Evolutionary conservation across 2,113 vertebrate genomes (phyloP), one percentile per base, ranked within the genome.

Genomic region (Jacana jacana): DNA sequence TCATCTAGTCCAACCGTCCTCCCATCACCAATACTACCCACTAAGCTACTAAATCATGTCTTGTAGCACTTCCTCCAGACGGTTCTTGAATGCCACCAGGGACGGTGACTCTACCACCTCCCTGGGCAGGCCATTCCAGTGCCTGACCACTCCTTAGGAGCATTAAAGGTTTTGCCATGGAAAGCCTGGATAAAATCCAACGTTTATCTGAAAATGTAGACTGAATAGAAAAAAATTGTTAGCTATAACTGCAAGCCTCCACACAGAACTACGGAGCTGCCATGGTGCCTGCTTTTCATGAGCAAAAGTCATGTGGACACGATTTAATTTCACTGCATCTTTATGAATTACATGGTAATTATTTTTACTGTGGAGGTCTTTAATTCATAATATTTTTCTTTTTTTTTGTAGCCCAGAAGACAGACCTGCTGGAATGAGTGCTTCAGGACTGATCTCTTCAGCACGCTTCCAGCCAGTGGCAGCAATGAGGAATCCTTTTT

Each of bases 341-440:
- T 80, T 27, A 69, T 69, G 9, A 83, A 48, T 93, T 68, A 72
- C 52, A 11, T 57, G 48, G 42, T 64, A 66, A 83, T 86, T 18
- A 27, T 77, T 94, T n/a, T 95, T 83, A 78, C 27, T 95, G 89
- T 91, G 22, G 7, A 5, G 85, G 33, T 76, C 16, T 95, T 95
- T 92, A 70, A 93, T 92, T 91, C 57, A 46, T 55, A 31, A 42
- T 30, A 30, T 18, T 33, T 80, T 84, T 42, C 8, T 46, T 18
- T 18, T 10, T 94, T 30, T 95, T 96, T 97, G 84, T 97, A 98
- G 98, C 79, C 96, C 93, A 98, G 65, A 96, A 98, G 97, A 95
- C 92, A 97, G 91, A 97, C 89, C 85, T 98, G 96, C 93, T 96
- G 89, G 91, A 97, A 91, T 91, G 89, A 95, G 35, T 95, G 94